Base-by-base conservation (phyloP, 1,140 invertebrate genomes). In the Apocrypta bakeri region DNA sequence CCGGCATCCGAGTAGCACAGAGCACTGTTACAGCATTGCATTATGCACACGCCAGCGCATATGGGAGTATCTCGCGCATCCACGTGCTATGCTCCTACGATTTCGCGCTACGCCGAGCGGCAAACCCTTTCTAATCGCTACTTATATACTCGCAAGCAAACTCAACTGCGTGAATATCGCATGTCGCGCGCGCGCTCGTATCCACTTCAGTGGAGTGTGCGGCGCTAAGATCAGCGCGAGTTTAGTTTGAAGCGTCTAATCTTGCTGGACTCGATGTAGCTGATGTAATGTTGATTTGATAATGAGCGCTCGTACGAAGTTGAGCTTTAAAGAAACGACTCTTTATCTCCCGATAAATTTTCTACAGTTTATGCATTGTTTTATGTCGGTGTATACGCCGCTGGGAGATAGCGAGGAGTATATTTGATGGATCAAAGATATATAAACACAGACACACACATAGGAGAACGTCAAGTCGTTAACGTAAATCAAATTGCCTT, bases 71-170 rank as follows among this genome's bases (percentile, higher is more conserved):
- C 48, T 66, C 73, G 80, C 82, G 85, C 85, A 85, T 86, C 83
- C 85, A 82, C 77, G 31, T 84, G 79, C 78, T 71, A n/a, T n/a
- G 42, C 31, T 76, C 64, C 82, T 78, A 79, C 82, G 81, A 83
- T 86, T 86, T 84, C 66, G 74, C 73, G 83, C 72, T 33, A 85
- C 68, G 33, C 17, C 31, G 63, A 74, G 73, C 66, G 42, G 73
- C 61, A 66, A 66, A 79, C 25, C 71, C 68, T 79, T 56, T 40
- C 71, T 75, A 78, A 72, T 79, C 25, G 42, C 33, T 40, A 25
- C 24, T 9, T 25, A n/a, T 24, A 25, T 24, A 1, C 24, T n/a
- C n/a, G n/a, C 63, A 37, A 37, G 33, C 9, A 37, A 37, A 37
- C 33, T 37, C 33, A 37, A 9, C 33, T 37, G 33, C 33, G 33